Conservation (phyloP, 2,797 vertebrate species). For the Mormyrops boulengeri region DNA sequence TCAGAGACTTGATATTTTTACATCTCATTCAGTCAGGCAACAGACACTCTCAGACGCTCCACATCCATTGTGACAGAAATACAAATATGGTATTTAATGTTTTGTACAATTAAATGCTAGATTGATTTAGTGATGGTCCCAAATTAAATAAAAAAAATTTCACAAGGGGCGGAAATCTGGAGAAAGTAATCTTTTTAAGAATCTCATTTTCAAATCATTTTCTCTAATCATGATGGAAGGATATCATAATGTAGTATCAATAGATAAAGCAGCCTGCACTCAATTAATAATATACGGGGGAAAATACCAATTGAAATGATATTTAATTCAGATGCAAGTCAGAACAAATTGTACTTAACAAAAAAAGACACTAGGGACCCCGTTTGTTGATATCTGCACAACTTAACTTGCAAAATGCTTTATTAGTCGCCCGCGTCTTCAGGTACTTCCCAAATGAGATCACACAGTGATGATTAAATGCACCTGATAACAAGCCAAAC, state of each 20-base stretch:
- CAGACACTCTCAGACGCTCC: neutral
- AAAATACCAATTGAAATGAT: constrained; percentile 49
- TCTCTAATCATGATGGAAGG: constrained; percentile 56
- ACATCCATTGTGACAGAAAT: neutral
- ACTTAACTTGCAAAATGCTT: constrained; percentile 34
- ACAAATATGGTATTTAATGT: neutral
- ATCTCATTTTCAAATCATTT: constrained; percentile 41
- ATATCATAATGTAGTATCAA: constrained; percentile 40
- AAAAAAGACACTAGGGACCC: constrained; percentile 42
- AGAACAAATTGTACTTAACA: constrained; percentile 58
- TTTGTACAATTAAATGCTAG: neutral
- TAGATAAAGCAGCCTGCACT: constrained; percentile 40
- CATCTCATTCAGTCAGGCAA: constrained; percentile 27
- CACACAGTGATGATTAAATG: constrained; percentile 85
- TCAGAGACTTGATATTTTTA: constrained; percentile 40
- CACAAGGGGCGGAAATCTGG: constrained; percentile 47
- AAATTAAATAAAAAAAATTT: constrained; percentile 27
- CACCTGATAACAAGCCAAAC: constrained; percentile 77
- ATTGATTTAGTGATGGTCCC: neutral
- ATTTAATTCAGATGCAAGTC: constrained; percentile 58
- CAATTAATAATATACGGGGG: constrained; percentile 48
- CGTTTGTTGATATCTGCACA: constrained; percentile 36
- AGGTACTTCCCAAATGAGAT: constrained; percentile 89
- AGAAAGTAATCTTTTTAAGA: constrained; percentile 45
- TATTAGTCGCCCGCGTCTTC: constrained; percentile 67